phyloP scores from a whole-genome alignment of 2,888 invertebrate species.

The Diplazon laetatorius region DNA sequence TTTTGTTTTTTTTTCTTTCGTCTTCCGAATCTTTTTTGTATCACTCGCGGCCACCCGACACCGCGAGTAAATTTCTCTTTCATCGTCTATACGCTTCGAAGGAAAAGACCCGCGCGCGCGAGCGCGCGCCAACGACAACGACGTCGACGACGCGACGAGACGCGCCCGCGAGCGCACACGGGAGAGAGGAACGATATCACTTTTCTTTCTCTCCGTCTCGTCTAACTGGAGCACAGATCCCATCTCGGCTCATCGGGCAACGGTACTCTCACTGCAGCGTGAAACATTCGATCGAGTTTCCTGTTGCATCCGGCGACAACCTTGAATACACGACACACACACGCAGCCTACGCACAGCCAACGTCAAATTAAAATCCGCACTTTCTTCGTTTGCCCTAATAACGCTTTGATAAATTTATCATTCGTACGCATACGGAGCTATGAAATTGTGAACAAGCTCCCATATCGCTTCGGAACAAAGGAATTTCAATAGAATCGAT shows the following conservation, averaged over 20 bases:
- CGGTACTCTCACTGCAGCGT: conserved; percentile 70
- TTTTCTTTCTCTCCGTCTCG: conserved; percentile 64
- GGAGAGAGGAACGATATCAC: conserved; percentile 63
- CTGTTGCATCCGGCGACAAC: conserved; percentile 24
- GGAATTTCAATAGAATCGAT: too few species aligned
- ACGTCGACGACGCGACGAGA: conserved; percentile 36
- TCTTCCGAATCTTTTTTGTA: conserved; percentile 12
- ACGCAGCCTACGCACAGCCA: background rate
- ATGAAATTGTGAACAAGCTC: too few species aligned
- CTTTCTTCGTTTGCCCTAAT: too few species aligned
- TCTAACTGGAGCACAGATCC: conserved; percentile 79
- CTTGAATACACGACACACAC: too few species aligned
- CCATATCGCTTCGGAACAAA: too few species aligned
- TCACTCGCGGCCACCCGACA: conserved; percentile 54
- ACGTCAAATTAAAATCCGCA: background rate
- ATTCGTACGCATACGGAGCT: too few species aligned
- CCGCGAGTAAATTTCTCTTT: conserved; percentile 80
- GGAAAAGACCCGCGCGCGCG: conserved; percentile 56
- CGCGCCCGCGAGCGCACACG: conserved; percentile 61
- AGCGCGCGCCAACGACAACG: conserved; percentile 28
- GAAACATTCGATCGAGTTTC: conserved; percentile 39
- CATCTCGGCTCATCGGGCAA: conserved; percentile 69
- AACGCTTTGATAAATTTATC: too few species aligned
- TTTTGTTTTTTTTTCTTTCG: conserved; percentile 53
- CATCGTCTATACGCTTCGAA: conserved; percentile 68